A percentile compares a stretch with the other conserved stretches of the same genome.
Conservation (phyloP, 2,888 invertebrate genomes). For the Caprella mutica region DNA sequence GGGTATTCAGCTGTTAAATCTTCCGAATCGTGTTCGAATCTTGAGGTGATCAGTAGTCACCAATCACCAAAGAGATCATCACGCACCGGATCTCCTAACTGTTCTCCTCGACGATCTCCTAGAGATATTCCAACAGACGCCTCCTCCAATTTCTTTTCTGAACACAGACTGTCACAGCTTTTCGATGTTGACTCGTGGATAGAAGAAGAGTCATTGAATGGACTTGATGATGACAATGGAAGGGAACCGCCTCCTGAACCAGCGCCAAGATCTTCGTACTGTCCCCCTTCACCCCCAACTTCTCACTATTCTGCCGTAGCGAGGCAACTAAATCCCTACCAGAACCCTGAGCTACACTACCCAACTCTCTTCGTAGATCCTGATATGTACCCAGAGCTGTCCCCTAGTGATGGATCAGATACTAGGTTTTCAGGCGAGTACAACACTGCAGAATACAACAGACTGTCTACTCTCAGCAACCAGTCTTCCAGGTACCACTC, state of each 20-base stretch:
- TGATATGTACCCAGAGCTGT: slow-evolving; percentile 16
- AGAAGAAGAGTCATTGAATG: slow-evolving; percentile 19
- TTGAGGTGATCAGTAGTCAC: too few species aligned
- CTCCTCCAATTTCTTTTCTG: slow-evolving; percentile 30
- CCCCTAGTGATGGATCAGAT: slow-evolving; percentile 21
- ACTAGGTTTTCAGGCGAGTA: slow-evolving; percentile 29
- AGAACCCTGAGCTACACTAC: neutral
- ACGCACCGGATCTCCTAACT: too few species aligned
- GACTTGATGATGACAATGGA: slow-evolving; percentile 16
- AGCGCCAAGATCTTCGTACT: slow-evolving; percentile 31
- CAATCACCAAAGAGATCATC: too few species aligned
- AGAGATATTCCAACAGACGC: neutral
- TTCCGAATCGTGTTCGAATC: too few species aligned
- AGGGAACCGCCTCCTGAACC: slow-evolving; percentile 32
- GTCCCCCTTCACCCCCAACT: slow-evolving; percentile 26
- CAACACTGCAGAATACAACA: slow-evolving; percentile 24
- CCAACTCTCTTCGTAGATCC: slow-evolving; percentile 6
- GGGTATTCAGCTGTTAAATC: too few species aligned
- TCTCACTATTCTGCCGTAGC: slow-evolving; percentile 14
- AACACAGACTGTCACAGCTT: slow-evolving; percentile 23
- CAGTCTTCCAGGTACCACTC: slow-evolving; percentile 21
- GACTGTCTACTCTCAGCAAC: slow-evolving; percentile 26
- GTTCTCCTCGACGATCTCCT: slow-evolving; percentile 5
- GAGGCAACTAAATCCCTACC: slow-evolving; percentile 10
- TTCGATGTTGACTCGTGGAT: slow-evolving; percentile 30